A percentile compares a stretch with the other conserved stretches of the same genome.
phyloP scores from a whole-genome alignment of 2,888 invertebrate genomes.

The Chalcis sispes region DNA sequence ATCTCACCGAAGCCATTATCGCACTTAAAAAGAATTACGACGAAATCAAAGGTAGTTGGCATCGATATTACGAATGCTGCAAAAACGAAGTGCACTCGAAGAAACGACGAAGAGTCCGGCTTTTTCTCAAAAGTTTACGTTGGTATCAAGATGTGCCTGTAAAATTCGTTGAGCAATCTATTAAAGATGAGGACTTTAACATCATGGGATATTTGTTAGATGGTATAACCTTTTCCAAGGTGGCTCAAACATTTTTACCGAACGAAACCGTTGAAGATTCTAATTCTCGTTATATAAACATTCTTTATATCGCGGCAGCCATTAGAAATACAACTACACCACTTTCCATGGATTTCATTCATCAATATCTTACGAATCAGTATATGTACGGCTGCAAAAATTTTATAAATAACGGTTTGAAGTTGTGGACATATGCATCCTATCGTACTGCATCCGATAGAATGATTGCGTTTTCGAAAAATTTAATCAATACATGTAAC shows the following conservation, averaged over 20 bases:
- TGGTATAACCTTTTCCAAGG: constrained; percentile 57
- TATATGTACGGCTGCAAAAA: constrained; percentile 50
- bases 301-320: constrained; percentile 21
- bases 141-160: constrained; percentile 70
- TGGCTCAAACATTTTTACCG: constrained; percentile 64
- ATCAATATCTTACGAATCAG: constrained; percentile 17
- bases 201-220: constrained; percentile 63
- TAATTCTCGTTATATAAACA: constrained; percentile 2
- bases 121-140: constrained; percentile 62
- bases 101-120: constrained; percentile 36
- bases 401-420: constrained; percentile 50
- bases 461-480: constrained; percentile 38
- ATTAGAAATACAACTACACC: constrained; percentile 38
- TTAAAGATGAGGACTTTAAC: constrained; percentile 50
- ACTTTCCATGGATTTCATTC: constrained; percentile 41
- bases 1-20: constrained; percentile 49
- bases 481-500: constrained; percentile 25
- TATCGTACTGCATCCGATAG: constrained; percentile 34
- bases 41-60: constrained; percentile 53
- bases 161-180: constrained; percentile 58
- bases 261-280: constrained; percentile 49
- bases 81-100: constrained; percentile 30
- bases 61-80: constrained; percentile 44
- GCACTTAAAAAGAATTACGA: constrained; percentile 52
- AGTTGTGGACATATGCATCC: constrained; percentile 47